Conservation (phyloP, 2,888 invertebrate species). For the Tipula unca region DNA sequence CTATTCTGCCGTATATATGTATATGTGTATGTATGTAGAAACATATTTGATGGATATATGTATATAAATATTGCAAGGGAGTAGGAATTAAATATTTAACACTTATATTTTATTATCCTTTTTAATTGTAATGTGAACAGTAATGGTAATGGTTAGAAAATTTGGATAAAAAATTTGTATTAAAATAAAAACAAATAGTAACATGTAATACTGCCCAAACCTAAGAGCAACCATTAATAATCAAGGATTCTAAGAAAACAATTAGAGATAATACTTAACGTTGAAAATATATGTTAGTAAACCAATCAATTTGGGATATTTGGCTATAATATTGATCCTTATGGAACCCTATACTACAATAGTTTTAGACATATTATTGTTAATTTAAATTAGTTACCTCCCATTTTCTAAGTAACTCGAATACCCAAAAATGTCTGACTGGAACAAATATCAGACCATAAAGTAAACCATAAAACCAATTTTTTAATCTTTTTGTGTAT, state of each 20-base stretch:
- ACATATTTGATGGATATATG: too few species aligned
- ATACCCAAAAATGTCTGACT: too few species aligned
- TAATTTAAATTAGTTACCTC: too few species aligned
- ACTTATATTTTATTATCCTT: neutral
- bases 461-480: too few species aligned
- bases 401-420: too few species aligned
- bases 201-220: neutral
- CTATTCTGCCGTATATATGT: neutral
- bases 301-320: too few species aligned
- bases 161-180: neutral
- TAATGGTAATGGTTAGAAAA: neutral
- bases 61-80: neutral
- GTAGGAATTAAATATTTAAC: neutral
- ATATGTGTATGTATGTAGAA: too few species aligned
- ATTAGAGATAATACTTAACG: neutral
- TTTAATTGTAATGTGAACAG: neutral
- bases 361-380: too few species aligned
- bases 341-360: too few species aligned
- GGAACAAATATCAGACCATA: too few species aligned
- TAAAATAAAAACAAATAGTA: neutral
- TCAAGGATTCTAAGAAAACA: neutral
- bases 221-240: neutral
- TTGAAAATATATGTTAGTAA: neutral
- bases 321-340: too few species aligned
- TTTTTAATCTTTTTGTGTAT: too few species aligned